Evolutionary conservation across 2,888 invertebrate species (phyloP), one percentile per base, ranked within the genome.

Genomic region (Rapana venosa): DNA sequence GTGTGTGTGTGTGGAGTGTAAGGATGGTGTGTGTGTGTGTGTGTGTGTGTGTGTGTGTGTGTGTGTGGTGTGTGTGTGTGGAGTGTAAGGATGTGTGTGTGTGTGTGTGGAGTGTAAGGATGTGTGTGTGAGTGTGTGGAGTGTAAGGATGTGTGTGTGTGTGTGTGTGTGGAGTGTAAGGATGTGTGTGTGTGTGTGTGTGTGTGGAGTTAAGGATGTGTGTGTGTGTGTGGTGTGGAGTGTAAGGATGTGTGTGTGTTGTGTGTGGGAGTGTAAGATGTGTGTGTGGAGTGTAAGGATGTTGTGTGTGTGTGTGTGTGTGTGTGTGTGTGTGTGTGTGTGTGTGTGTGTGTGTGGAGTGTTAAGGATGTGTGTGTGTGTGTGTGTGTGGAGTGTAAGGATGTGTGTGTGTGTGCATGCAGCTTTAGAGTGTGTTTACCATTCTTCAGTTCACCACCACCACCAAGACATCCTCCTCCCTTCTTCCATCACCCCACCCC

Each of bases 11-110:
- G n/a, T n/a, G n/a, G 70, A 22, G 47, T 26, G 30, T 13, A 22
- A 36, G 85, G 20, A 30, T 47, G n/a, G 56, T 85, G 85, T 58
- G 56, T 85, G 85, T 85, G n/a, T 30, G 85, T 58, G 85, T 58
- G 85, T 58, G 61, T 47, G 47, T 47, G 47, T 47, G 47, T 47
- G 47, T 47, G n/a, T n/a, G n/a, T n/a, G n/a, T n/a, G n/a, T n/a
- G n/a, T n/a, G n/a, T n/a, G n/a, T n/a, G n/a, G n/a, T n/a, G n/a
- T n/a, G n/a, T n/a, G n/a, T n/a, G n/a, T n/a, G n/a, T n/a, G n/a
- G n/a, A n/a, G n/a, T n/a, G n/a, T n/a, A n/a, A n/a, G n/a, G n/a
- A n/a, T n/a, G n/a, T n/a, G n/a, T n/a, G 47, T 47, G 47, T 47
- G 47, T 47, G 47, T 47, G 47, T 47, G 47, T 47, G 47, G n/a